These are phyloP conservation scores for Machimus rusticus DNA, from an alignment of 2,888 invertebrate species.

Conservation along the genomic window DNA sequence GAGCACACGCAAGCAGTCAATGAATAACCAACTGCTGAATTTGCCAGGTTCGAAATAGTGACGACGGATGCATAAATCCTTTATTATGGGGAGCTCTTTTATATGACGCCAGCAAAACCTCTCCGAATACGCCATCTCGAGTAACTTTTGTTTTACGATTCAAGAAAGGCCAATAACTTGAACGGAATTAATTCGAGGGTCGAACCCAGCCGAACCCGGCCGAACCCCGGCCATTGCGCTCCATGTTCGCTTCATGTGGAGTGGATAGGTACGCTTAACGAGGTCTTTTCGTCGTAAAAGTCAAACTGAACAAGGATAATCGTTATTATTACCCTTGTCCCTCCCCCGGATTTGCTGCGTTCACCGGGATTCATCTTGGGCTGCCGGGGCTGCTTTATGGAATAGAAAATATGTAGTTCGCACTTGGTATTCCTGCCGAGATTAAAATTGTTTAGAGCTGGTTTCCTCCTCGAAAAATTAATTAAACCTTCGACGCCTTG, in stretches of 20 bases:
- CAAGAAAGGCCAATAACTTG: neutral
- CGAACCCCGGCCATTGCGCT: neutral
- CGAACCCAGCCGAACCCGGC: neutral
- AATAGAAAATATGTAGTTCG: neutral
- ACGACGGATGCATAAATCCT: neutral
- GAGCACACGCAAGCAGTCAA: neutral
- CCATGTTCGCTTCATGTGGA: neutral
- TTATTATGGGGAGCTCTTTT: neutral
- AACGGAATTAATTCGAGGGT: neutral
- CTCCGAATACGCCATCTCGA: neutral
- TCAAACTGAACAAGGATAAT: neutral
- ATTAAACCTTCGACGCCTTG: neutral
- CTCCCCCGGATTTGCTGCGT: neutral
- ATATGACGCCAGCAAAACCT: neutral
- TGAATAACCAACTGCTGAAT: neutral
- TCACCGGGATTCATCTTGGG: neutral
- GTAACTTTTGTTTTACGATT: neutral
- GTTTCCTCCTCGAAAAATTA: neutral
- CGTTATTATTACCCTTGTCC: neutral
- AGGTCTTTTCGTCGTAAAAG: neutral
- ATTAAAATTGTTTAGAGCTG: neutral
- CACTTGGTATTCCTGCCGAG: neutral
- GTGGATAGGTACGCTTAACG: neutral
- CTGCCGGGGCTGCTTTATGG: neutral
- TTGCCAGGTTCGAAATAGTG: neutral